phyloP scores from a whole-genome alignment of 2,888 invertebrate genomes.

The Taphrorychus bicolor region DNA sequence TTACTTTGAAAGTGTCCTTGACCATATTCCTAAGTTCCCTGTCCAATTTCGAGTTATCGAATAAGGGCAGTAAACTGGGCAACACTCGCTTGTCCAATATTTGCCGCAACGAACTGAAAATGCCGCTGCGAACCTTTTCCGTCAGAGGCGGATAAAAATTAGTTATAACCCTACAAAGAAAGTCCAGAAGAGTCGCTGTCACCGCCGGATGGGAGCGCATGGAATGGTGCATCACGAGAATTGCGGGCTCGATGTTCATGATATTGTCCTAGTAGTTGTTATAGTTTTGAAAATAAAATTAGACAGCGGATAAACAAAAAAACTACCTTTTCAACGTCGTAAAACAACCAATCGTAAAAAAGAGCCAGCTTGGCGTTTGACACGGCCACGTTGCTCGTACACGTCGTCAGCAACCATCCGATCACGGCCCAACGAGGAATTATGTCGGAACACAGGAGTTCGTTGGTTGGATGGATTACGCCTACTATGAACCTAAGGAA shows the following conservation, averaged over 20 bases:
- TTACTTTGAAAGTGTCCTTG: slow-evolving; percentile 90
- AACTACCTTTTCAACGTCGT: slow-evolving; percentile 75
- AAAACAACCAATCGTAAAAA: slow-evolving; percentile 94
- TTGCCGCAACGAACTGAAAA: slow-evolving; percentile 82
- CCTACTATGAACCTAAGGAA: slow-evolving; percentile 81
- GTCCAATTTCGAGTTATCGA: slow-evolving; percentile 88
- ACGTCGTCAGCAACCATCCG: slow-evolving; percentile 91
- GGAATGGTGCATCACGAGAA: slow-evolving; percentile 92
- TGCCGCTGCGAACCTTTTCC: slow-evolving; percentile 81
- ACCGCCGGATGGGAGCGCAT: slow-evolving; percentile 91
- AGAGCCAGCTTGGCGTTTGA: slow-evolving; percentile 90
- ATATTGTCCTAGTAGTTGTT: slow-evolving; percentile 72
- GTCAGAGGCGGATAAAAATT: slow-evolving; percentile 83
- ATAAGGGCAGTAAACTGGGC: slow-evolving; percentile 83
- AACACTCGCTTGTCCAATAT: slow-evolving; percentile 92
- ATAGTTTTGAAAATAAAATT: too few species aligned
- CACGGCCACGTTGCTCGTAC: slow-evolving; percentile 87
- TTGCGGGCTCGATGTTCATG: slow-evolving; percentile 95
- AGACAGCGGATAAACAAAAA: too few species aligned
- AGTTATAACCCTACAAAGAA: slow-evolving; percentile 88
- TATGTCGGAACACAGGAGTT: slow-evolving; percentile 91
- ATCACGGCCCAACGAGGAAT: slow-evolving; percentile 96
- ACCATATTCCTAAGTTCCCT: slow-evolving; percentile 83
- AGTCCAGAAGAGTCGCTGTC: slow-evolving; percentile 88
- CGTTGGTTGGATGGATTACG: slow-evolving; percentile 93